Percentiles rank a stretch among this genome's conserved stretches.
Evolutionary conservation across 2,797 vertebrate genomes (phyloP).

Genomic region (Rhinoraja longicauda): DNA sequence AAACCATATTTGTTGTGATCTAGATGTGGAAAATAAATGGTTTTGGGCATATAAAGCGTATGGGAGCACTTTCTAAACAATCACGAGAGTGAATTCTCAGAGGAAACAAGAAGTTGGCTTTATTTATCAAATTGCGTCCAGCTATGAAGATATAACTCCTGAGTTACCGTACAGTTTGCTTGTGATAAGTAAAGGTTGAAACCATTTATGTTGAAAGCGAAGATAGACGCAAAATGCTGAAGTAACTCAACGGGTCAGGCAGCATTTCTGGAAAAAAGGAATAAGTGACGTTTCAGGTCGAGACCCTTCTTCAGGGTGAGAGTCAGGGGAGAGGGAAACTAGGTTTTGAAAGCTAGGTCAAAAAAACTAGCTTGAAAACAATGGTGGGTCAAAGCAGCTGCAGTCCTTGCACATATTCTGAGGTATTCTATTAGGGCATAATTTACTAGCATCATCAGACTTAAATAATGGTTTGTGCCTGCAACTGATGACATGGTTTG

Average conservation of each 20-base stretch:
- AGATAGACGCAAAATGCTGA: no score
- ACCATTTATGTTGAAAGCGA: neutral
- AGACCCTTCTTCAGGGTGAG: no score
- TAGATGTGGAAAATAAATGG: neutral
- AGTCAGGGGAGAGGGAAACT: no score
- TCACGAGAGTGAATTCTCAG: neutral
- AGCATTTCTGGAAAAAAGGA: no score
- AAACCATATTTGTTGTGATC: neutral
- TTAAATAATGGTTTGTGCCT: neutral
- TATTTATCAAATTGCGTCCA: neutral
- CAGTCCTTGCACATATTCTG: neutral
- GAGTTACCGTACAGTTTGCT: no score
- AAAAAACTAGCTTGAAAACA: neutral
- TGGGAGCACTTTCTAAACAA: conserved; percentile 21
- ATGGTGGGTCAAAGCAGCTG: neutral
- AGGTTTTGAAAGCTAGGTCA: no score
- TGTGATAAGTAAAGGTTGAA: neutral
- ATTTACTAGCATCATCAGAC: neutral
- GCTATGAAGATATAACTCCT: neutral
- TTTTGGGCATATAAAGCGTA: neutral
- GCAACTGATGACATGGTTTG: neutral
- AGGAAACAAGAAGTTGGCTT: neutral
- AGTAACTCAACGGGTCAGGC: no score
- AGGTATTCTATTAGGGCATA: neutral
- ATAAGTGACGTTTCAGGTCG: no score